phyloP scores from a whole-genome alignment of 2,113 vertebrate species.

The Ciconia maguari region DNA sequence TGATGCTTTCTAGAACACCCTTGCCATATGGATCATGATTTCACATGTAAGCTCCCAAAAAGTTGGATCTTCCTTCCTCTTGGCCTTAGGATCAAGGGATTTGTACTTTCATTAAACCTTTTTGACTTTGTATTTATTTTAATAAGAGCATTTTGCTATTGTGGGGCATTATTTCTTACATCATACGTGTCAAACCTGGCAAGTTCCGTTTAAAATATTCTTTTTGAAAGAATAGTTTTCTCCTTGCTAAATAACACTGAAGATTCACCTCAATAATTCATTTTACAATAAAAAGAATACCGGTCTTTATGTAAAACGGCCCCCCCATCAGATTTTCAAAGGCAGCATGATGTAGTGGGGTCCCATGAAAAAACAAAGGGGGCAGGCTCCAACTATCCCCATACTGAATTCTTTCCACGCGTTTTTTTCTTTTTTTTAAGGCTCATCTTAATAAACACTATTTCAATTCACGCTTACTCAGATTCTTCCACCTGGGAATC shows the following conservation, averaged over 20 bases:
- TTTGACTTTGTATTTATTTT: not conserved
- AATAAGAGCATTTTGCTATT: not conserved
- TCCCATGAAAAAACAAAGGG: not conserved
- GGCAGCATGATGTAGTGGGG: fast-evolving
- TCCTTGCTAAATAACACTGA: not conserved
- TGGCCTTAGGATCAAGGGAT: not conserved
- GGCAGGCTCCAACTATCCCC: too few species aligned
- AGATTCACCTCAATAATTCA: not conserved
- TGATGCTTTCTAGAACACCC: not conserved
- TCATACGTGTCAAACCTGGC: not conserved
- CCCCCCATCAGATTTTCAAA: not conserved
- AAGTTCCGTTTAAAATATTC: not conserved
- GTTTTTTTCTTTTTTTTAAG: not conserved
- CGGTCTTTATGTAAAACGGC: fast-evolving
- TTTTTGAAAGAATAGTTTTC: not conserved
- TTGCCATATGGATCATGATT: not conserved
- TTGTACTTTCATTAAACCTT: not conserved
- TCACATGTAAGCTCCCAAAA: not conserved
- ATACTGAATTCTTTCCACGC: not conserved
- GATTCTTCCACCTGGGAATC: not conserved
- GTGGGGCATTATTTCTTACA: not conserved
- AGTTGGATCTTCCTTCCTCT: not conserved
- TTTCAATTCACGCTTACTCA: not conserved
- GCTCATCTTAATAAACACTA: not conserved
- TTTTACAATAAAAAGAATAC: not conserved